A percentile compares a stretch with the other conserved stretches of the same genome.
These are phyloP conservation scores for Scolopax rusticola DNA, from an alignment of 2,797 vertebrate genomes.

Conservation along the genomic window DNA sequence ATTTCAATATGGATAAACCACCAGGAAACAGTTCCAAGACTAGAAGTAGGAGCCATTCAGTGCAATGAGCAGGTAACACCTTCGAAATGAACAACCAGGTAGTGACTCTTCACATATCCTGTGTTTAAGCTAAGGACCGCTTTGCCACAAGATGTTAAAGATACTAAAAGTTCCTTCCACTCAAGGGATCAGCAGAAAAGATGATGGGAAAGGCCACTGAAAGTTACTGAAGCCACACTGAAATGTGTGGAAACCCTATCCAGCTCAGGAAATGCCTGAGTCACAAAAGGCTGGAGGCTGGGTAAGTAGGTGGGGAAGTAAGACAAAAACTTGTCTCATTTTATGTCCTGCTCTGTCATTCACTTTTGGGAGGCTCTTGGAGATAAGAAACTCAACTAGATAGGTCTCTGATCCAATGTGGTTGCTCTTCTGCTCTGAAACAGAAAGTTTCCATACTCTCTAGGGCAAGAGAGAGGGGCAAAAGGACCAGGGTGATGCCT, in stretches of 20 bases:
- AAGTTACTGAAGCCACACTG: neutral
- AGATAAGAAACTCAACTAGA: neutral
- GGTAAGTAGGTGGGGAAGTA: neutral
- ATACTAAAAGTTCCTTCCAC: neutral
- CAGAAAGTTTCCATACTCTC: neutral
- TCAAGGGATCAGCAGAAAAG: neutral
- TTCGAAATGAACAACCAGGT: neutral
- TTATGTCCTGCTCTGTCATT: neutral
- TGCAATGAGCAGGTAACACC: neutral
- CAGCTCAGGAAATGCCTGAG: neutral
- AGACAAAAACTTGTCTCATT: neutral
- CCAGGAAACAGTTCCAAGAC: neutral
- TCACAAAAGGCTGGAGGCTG: neutral
- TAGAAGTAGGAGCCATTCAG: neutral
- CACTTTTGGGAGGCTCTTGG: neutral
- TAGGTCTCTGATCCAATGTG: neutral
- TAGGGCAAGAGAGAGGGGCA: neutral
- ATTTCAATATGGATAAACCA: neutral
- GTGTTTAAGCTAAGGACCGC: neutral
- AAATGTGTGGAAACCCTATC: neutral
- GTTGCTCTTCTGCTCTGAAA: neutral
- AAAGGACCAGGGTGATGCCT: neutral
- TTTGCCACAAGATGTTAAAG: neutral
- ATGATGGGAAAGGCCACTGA: neutral
- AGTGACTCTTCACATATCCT: neutral